These are phyloP conservation scores for Chelmon rostratus DNA, from an alignment of 2,797 vertebrate species.

Conservation along the genomic window DNA sequence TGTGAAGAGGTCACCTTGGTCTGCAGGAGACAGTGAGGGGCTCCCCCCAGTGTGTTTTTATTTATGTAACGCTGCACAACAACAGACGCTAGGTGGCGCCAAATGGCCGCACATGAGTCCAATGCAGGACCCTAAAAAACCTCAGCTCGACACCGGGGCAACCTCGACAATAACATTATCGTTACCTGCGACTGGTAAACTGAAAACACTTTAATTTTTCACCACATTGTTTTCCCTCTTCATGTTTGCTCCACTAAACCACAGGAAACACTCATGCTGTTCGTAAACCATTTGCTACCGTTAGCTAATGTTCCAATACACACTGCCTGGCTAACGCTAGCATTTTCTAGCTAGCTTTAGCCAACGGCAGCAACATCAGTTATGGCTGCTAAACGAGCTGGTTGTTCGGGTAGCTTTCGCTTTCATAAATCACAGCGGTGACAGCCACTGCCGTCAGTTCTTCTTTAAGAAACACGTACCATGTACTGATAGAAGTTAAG, in stretches of 20 bases:
- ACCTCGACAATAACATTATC: no score
- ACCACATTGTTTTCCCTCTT: not conserved
- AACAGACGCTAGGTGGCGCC: slow-evolving; percentile 38
- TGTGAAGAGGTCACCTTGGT: not conserved
- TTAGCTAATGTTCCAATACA: not conserved
- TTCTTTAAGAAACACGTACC: slow-evolving; percentile 10
- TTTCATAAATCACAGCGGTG: not conserved
- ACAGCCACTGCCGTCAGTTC: no score
- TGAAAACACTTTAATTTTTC: not conserved
- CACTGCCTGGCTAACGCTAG: not conserved
- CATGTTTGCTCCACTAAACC: accelerated
- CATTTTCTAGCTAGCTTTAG: not conserved
- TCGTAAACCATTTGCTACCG: not conserved
- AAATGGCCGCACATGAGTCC: not conserved
- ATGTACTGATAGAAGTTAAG: not conserved
- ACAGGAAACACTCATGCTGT: not conserved
- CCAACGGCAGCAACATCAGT: not conserved
- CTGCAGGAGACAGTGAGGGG: not conserved
- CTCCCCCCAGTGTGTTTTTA: not conserved
- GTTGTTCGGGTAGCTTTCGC: not conserved
- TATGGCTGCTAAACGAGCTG: not conserved
- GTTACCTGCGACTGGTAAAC: no score
- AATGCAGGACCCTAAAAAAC: no score
- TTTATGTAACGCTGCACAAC: not conserved
- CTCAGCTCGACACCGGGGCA: no score